phyloP scores from a whole-genome alignment of 1,140 invertebrate genomes.

The Hyposmocoma kahamanoa region DNA sequence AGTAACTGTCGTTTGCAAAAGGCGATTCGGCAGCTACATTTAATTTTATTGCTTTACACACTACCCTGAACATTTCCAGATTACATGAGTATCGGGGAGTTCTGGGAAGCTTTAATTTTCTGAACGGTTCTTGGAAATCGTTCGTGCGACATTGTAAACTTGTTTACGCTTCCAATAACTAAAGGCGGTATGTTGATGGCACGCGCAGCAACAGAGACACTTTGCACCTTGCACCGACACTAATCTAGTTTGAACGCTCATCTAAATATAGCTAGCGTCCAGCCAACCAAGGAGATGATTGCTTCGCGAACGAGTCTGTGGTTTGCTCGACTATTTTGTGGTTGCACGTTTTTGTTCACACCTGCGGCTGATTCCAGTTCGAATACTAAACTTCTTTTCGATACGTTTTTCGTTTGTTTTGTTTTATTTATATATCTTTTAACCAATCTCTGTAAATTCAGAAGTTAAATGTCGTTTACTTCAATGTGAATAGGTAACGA shows the following conservation, averaged over 20 bases:
- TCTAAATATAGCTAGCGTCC: conserved; percentile 53
- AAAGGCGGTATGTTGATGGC: conserved; percentile 18
- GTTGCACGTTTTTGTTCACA: conserved; percentile 48
- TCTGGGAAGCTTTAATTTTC: neutral
- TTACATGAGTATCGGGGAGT: neutral
- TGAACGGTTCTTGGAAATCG: conserved; percentile 24
- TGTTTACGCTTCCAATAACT: conserved; percentile 31
- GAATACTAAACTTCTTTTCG: conserved; percentile 8
- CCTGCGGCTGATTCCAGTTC: conserved; percentile 45
- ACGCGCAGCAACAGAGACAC: conserved; percentile 30
- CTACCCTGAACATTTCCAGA: no score
- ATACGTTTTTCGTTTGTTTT: neutral
- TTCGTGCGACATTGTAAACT: conserved; percentile 22
- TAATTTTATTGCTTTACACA: conserved; percentile 28
- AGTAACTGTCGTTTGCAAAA: conserved; percentile 35
- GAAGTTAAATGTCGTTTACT: neutral
- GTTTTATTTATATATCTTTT: neutral
- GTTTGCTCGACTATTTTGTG: conserved; percentile 36
- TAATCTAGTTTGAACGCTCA: conserved; percentile 40
- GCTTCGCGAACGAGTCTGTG: conserved; percentile 42
- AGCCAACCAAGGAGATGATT: conserved; percentile 49
- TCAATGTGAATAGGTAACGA: conserved; percentile 22
- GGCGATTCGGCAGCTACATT: conserved; percentile 37
- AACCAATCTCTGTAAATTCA: neutral
- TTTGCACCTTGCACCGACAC: conserved; percentile 43